A percentile compares a stretch with the other conserved stretches of the same genome.
phyloP scores from a whole-genome alignment of 2,797 vertebrate genomes.

The Pangasius krempfi region DNA sequence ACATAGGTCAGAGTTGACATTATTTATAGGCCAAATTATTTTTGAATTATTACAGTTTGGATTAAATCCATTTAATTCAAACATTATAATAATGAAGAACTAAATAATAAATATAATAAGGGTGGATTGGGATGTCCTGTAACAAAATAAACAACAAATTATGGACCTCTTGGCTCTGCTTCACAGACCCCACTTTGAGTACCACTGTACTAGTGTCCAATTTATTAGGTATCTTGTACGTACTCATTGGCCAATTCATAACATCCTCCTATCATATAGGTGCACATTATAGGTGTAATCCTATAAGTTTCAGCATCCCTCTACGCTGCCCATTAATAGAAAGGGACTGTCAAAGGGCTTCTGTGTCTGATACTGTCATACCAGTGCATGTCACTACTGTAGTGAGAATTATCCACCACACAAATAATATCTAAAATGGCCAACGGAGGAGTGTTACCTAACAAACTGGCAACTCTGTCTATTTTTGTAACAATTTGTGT shows the following conservation, averaged over 20 bases:
- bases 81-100: background rate
- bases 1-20: background rate
- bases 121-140: background rate
- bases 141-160: no score
- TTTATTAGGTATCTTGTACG: background rate
- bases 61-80: background rate
- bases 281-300: background rate
- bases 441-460: background rate
- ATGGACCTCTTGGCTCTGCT: background rate
- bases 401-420: background rate
- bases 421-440: background rate
- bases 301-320: background rate
- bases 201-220: background rate
- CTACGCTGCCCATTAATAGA: background rate
- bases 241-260: background rate
- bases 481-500: background rate
- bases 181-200: background rate
- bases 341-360: background rate
- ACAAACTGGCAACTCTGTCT: background rate
- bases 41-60: background rate
- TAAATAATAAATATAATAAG: background rate
- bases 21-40: background rate
- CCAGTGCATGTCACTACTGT: background rate
- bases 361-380: background rate
- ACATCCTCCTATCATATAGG: background rate